Conservation (phyloP, 2,113 vertebrate genomes). For the Halichoeres trimaculatus region DNA sequence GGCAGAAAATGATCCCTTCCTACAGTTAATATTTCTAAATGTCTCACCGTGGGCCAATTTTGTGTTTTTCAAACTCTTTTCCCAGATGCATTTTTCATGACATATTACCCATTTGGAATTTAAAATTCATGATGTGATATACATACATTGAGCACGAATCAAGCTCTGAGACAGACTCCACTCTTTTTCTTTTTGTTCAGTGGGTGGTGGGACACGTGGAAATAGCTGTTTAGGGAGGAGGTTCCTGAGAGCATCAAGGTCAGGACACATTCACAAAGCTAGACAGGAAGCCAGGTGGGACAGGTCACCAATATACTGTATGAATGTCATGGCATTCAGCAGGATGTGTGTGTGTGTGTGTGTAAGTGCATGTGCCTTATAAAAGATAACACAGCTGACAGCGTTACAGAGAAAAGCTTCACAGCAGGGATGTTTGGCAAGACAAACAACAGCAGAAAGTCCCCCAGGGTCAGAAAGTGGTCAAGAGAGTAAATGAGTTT, state of each 20-base stretch:
- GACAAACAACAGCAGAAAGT: slow-evolving; percentile 47
- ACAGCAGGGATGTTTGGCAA: slow-evolving; percentile 29
- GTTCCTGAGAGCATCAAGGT: slow-evolving; percentile 70
- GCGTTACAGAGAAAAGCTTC: slow-evolving; percentile 14
- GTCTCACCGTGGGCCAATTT: slow-evolving; percentile 39
- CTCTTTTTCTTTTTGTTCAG: slow-evolving; percentile 49
- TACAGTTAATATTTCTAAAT: slow-evolving; percentile 64
- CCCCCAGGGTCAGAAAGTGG: slow-evolving; percentile 50
- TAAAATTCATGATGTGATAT: slow-evolving; percentile 54
- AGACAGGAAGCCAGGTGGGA: slow-evolving; percentile 71
- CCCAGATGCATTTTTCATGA: slow-evolving; percentile 35
- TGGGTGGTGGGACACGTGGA: slow-evolving; percentile 64
- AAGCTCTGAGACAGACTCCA: slow-evolving; percentile 20
- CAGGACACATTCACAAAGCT: slow-evolving; percentile 58
- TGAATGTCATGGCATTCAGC: slow-evolving; percentile 6
- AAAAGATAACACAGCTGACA: slow-evolving; percentile 11
- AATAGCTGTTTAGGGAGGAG: slow-evolving; percentile 77
- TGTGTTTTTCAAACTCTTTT: slow-evolving; percentile 50
- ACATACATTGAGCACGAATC: slow-evolving; percentile 34
- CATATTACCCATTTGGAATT: slow-evolving; percentile 35
- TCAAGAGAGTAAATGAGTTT: slow-evolving; percentile 61
- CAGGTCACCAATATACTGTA: slow-evolving; percentile 16
- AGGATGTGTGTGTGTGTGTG: slow-evolving; percentile 23
- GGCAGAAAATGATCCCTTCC: slow-evolving; percentile 41
- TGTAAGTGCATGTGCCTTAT: not conserved